A percentile compares a stretch with the other conserved stretches of the same genome.
Conservation (phyloP, 2,888 invertebrate species). For the Phengaris arion region DNA sequence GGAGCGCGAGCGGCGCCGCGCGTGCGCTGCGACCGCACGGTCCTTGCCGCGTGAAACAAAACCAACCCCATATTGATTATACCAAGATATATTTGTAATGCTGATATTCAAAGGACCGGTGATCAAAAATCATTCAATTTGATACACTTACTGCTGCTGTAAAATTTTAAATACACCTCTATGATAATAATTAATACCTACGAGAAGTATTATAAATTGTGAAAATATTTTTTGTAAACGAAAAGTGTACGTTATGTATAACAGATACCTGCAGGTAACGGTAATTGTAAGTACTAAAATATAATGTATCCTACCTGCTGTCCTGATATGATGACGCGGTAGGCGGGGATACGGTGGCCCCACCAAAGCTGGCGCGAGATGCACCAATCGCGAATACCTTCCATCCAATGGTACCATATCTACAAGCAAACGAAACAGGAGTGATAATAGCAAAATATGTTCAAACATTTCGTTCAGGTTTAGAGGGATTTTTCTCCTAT, state of each 20-base stretch:
- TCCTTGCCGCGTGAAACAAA: conserved; percentile 37
- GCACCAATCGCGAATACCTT: conserved; percentile 98
- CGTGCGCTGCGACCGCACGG: conserved; percentile 26
- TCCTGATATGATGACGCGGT: conserved; percentile 78
- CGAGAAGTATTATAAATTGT: too few relatives aligned
- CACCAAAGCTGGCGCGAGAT: conserved; percentile 99
- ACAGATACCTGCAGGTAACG: too few relatives aligned
- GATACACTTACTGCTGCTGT: too few relatives aligned
- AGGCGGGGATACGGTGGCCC: conserved; percentile 99
- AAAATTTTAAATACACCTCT: too few relatives aligned
- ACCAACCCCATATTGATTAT: conserved; percentile 8
- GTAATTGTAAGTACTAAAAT: not conserved
- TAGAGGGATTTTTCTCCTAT: too few relatives aligned
- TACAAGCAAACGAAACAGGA: not conserved
- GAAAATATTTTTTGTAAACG: not conserved
- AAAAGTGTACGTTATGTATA: not conserved
- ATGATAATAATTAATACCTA: too few relatives aligned
- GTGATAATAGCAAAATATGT: not conserved
- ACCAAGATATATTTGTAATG: not conserved
- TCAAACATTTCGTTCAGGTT: too few relatives aligned
- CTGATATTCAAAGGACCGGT: too few relatives aligned
- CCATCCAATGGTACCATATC: conserved; percentile 97
- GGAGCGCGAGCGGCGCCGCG: conserved; percentile 60
- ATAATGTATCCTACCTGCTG: conserved; percentile 33
- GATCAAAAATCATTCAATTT: too few relatives aligned